Conservation (phyloP, 35 echinoderm and acorn worm genomes). For the Apostichopus japonicus region DNA sequence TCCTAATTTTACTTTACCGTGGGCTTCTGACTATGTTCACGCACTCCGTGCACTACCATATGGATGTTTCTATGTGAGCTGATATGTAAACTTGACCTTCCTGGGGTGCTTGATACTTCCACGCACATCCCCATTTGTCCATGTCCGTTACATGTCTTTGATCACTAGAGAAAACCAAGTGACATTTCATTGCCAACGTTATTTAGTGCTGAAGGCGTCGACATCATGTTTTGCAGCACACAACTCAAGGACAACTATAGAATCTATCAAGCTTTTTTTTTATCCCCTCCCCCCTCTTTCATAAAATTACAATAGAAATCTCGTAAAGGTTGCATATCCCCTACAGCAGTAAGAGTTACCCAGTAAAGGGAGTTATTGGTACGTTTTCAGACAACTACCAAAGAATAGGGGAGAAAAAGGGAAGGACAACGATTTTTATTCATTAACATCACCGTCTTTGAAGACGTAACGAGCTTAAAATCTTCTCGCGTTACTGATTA, state of each 20-base stretch:
- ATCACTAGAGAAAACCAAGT: background rate
- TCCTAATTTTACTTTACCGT: too few species aligned
- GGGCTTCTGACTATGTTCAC: too few species aligned
- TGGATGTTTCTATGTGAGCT: too few species aligned
- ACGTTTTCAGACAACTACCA: background rate
- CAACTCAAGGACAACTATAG: background rate
- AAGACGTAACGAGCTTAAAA: conserved; percentile 18
- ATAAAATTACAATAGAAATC: too few species aligned
- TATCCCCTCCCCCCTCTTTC: too few species aligned
- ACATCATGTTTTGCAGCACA: background rate
- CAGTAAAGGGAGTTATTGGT: background rate
- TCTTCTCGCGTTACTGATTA: conserved; percentile 32
- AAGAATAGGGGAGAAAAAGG: background rate
- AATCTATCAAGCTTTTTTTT: too few species aligned
- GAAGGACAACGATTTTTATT: background rate
- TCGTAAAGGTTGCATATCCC: background rate
- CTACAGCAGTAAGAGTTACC: background rate
- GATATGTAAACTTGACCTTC: too few species aligned
- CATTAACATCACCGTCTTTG: conserved; percentile 3
- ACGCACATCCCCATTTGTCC: too few species aligned
- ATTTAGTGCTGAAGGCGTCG: background rate
- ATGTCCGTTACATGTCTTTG: too few species aligned
- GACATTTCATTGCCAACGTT: background rate
- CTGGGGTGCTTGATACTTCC: too few species aligned
- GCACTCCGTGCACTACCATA: too few species aligned